Base-by-base conservation (phyloP, 1,140 invertebrate species). In the Popillia japonica region DNA sequence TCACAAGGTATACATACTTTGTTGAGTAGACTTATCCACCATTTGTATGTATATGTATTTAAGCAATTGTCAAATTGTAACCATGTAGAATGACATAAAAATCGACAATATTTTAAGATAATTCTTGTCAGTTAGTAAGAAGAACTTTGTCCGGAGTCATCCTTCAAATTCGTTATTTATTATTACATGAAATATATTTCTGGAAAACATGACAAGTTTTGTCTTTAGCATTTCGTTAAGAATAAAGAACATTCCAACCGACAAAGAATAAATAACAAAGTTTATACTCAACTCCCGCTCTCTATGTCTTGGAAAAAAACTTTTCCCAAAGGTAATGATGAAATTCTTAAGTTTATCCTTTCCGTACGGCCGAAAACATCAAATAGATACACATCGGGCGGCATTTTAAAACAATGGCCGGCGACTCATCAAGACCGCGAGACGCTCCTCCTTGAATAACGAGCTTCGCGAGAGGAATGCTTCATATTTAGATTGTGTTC, bases 321-420 rank as follows among this genome's bases (percentile, higher is more conserved):
- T 55, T 55, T 55, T 55, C 17, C 48, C 48, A 55, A 55, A 17
- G 20, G 42, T 83, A 84, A 83, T 82, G 82, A 84, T 79, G 81
- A 82, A 84, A 83, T 84, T 83, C 82, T 81, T 83, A 84, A 78
- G 78, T 76, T 83, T 80, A 80, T 78, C 83, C 82, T 82, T 79
- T 80, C 82, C 61, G 72, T 68, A 10, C 61, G 61, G 6, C 22
- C 72, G 78, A 79, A 79, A 80, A 82, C 78, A 81, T 80, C 78
- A 79, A 81, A 80, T 81, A 80, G 77, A 78, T 77, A 76, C 80
- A 79, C 64, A 80, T 80, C 80, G 79, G 64, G 76, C 79, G 68
- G 77, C 74, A 79, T 82, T 81, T 82, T 82, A 81, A 83, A 82
- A 80, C 82, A 82, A 79, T 77, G 79, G 55, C 42, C 72, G 42